Evolutionary conservation across 2,888 invertebrate species (phyloP), one percentile per base, ranked within the genome.

Genomic region (Cosmia pyralina): DNA sequence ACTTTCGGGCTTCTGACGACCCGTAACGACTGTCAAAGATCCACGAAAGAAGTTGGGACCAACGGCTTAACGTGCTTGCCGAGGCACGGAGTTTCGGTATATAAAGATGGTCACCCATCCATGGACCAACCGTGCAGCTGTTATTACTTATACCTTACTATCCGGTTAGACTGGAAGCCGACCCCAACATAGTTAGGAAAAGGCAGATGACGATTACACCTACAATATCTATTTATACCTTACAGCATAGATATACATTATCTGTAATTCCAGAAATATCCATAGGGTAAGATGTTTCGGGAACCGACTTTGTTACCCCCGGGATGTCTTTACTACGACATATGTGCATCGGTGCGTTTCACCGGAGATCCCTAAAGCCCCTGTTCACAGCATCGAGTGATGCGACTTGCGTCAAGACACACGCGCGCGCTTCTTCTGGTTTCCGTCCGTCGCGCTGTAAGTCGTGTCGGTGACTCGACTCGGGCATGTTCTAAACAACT

Each of bases 281-380:
- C 34, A 65, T 17, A 34, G 46, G 41, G 48, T 57, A 57, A 57
- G 19, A 50, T n/a, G 4, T 10, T 15, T 8, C 6, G 22, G 13
- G 38, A 46, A 69, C n/a, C 13, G 13, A 69, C 50, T 41, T 46
- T 46, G 38, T 17, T 22, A 22, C 50, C 68, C 19, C 7, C 3
- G 46, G 46, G 53, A 68, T 46, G 28, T 55, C 38, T 73, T 77
- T 53, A 48, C 46, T 41, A n/a, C 28, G 4, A 5, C 41, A 38
- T 6, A 34, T n/a, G 13, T 19, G n/a, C 48, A 78, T 57, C 15
- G 48, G 55, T 69, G 78, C 41, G 69, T 34, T 69, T 10, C 17
- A 55, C 28, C 7, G 7, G 38, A 53, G n/a, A 28, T 19, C 4
- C 28, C 15, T 19, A n/a, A 69, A 22, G 11, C 4, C 67, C 0